Percentiles rank a stretch among this genome's conserved stretches.
These are phyloP conservation scores for Noturus placidus DNA, from an alignment of 2,113 vertebrate species.

Conservation along the genomic window DNA sequence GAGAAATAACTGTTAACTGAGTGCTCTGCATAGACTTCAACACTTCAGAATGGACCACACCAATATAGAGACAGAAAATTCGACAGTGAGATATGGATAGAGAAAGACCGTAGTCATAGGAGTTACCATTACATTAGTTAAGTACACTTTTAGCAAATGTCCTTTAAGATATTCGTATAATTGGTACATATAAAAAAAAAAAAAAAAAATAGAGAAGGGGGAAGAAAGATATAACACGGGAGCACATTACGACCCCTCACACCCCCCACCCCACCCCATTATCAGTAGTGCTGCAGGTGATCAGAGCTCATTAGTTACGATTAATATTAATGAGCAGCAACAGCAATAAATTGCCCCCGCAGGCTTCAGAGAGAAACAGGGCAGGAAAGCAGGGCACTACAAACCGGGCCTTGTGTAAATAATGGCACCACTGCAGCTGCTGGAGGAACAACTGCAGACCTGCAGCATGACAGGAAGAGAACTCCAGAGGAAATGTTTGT, in stretches of 20 bases:
- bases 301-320: conserved; percentile 75
- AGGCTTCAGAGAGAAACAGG: conserved; percentile 51
- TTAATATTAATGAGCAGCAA: conserved; percentile 73
- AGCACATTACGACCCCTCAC: neutral
- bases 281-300: conserved; percentile 69
- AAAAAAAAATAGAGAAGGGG: neutral
- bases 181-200: neutral
- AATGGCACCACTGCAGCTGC: conserved; percentile 53
- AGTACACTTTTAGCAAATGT: too few relatives aligned
- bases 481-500: conserved; percentile 13
- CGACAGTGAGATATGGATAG: too few relatives aligned
- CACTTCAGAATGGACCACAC: neutral
- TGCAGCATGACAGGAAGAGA: neutral
- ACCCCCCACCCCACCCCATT: conserved; percentile 20
- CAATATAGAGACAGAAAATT: neutral
- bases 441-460: conserved; percentile 11
- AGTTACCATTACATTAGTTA: too few relatives aligned
- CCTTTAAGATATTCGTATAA: neutral
- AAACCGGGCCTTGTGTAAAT: conserved; percentile 62
- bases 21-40: neutral
- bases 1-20: neutral
- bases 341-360: conserved; percentile 66
- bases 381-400: conserved; percentile 56
- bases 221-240: neutral
- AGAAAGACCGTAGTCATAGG: too few relatives aligned